A percentile compares a stretch with the other conserved stretches of the same genome.
Evolutionary conservation across 1,140 invertebrate species (phyloP).

Genomic region (Ceratosolen fusciceps): DNA sequence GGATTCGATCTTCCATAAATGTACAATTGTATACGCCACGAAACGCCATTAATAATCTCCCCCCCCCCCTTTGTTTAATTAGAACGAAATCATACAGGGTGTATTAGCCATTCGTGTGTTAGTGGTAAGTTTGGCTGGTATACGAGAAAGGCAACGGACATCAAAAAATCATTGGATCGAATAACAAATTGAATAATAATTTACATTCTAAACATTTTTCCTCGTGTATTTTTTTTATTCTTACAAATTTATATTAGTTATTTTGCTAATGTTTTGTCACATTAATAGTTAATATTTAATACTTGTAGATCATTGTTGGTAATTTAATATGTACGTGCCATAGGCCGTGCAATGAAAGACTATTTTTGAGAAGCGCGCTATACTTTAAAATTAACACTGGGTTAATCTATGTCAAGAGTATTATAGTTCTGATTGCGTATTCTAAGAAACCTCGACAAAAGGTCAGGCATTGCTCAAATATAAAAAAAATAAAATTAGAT

Average conservation of each 20-base stretch:
- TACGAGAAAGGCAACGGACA: too few relatives aligned
- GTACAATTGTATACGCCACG: conserved; percentile 26
- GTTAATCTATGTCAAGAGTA: conserved; percentile 44
- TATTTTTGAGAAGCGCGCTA: conserved; percentile 20
- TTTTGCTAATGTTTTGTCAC: too few relatives aligned
- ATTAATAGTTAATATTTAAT: too few relatives aligned
- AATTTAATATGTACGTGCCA: too few relatives aligned
- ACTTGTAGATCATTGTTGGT: too few relatives aligned
- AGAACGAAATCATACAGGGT: neutral
- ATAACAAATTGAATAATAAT: too few relatives aligned
- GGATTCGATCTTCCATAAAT: conserved; percentile 18
- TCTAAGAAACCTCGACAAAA: conserved; percentile 44
- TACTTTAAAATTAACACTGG: conserved; percentile 12
- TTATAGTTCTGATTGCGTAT: conserved; percentile 41
- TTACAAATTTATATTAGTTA: too few relatives aligned
- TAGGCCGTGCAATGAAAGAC: neutral
- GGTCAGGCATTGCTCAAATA: conserved; percentile 35
- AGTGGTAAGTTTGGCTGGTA: too few relatives aligned
- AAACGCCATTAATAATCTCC: neutral
- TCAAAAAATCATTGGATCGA: too few relatives aligned
- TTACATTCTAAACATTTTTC: too few relatives aligned
- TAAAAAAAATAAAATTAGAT: conserved; percentile 36
- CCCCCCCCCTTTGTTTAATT: neutral
- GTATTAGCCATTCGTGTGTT: neutral
- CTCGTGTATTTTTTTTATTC: too few relatives aligned